A percentile compares a stretch with the other conserved stretches of the same genome.
Conservation (phyloP, 2,888 invertebrate species). For the Leptinotarsa tumamoca region DNA sequence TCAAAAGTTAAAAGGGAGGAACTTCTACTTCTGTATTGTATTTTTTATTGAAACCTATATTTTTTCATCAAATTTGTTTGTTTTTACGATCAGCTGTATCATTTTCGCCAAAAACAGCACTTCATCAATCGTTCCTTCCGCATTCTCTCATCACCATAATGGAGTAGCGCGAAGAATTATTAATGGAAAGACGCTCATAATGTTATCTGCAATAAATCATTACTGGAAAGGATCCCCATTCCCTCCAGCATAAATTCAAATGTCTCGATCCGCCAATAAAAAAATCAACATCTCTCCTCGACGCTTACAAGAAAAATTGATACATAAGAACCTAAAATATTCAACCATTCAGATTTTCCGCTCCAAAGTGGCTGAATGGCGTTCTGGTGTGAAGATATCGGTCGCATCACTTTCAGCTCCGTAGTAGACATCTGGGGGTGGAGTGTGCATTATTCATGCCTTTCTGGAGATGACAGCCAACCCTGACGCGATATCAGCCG, state of each 20-base stretch:
- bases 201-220: not conserved
- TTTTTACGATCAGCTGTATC: too few species aligned
- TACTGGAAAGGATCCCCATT: not conserved
- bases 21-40: too few species aligned
- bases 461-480: slow-evolving; percentile 61
- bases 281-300: slow-evolving; percentile 38
- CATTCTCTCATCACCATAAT: too few species aligned
- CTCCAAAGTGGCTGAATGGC: slow-evolving; percentile 41
- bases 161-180: not conserved
- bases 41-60: too few species aligned
- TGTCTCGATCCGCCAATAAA: slow-evolving; percentile 35
- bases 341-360: slow-evolving; percentile 44
- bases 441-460: slow-evolving; percentile 60
- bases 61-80: too few species aligned
- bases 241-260: not conserved
- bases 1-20: too few species aligned
- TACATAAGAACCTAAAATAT: slow-evolving; percentile 46
- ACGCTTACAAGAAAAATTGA: slow-evolving; percentile 38
- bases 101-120: too few species aligned
- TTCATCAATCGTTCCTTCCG: too few species aligned
- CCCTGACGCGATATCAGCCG: slow-evolving; percentile 60
- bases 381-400: slow-evolving; percentile 52
- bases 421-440: slow-evolving; percentile 51
- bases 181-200: not conserved
- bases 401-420: slow-evolving; percentile 54